A percentile compares a stretch with the other conserved stretches of the same genome.
phyloP scores from a whole-genome alignment of 2,113 vertebrate genomes.

The Rhinogobius similis region DNA sequence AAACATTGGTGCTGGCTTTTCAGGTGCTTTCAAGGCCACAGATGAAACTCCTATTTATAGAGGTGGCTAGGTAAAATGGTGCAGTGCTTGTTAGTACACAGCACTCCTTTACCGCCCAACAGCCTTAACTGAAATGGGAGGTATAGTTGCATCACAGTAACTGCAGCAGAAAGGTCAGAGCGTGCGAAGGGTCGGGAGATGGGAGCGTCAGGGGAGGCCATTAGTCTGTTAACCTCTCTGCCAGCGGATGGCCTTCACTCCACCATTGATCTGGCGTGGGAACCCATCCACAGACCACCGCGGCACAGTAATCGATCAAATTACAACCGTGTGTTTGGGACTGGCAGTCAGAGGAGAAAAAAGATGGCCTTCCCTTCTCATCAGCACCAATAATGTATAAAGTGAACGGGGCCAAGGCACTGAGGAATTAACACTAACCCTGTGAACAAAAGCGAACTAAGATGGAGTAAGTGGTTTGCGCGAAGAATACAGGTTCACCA shows the following conservation, averaged over 20 bases:
- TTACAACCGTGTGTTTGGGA: constrained; percentile 43
- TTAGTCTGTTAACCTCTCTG: constrained; percentile 66
- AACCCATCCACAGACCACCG: constrained; percentile 33
- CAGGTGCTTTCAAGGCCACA: not conserved
- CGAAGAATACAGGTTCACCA: not conserved
- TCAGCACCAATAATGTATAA: constrained; percentile 45
- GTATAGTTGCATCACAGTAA: constrained; percentile 14
- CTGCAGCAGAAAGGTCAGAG: constrained; percentile 36
- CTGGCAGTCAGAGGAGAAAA: constrained; percentile 6
- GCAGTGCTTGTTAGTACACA: constrained; percentile 37
- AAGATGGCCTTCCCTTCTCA: constrained; percentile 27
- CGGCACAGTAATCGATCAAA: constrained; percentile 56
- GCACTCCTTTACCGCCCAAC: constrained; percentile 23
- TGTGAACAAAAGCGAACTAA: constrained; percentile 14
- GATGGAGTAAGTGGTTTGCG: constrained; percentile 6
- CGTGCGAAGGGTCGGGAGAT: constrained; percentile 45
- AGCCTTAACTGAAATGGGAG: constrained; percentile 15
- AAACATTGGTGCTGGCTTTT: constrained; percentile 1
- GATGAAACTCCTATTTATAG: not conserved
- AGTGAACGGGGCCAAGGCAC: constrained; percentile 26
- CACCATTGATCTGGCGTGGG: constrained; percentile 47
- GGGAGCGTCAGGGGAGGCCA: constrained; percentile 61
- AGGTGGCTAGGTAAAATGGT: constrained; percentile 6
- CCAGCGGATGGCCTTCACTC: constrained; percentile 45
- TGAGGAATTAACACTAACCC: constrained; percentile 20